Percentiles rank a stretch among this genome's conserved stretches.
phyloP scores from a whole-genome alignment of 2,888 invertebrate genomes.

The Volucella inanis region DNA sequence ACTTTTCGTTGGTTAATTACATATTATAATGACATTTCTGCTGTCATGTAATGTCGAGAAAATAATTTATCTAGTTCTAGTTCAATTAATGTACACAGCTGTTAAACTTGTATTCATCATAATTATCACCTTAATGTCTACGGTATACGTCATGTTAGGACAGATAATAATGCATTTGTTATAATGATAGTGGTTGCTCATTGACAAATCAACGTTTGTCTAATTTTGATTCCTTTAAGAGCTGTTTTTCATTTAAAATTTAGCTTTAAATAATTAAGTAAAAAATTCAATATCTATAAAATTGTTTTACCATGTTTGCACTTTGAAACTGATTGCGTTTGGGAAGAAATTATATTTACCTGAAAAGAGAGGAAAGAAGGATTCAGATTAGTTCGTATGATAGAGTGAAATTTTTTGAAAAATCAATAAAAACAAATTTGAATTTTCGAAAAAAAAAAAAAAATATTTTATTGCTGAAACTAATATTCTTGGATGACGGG shows the following conservation, averaged over 20 bases:
- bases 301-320: conserved; percentile 20
- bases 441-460: too few species aligned
- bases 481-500: too few species aligned
- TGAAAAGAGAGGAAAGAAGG: conserved; percentile 33
- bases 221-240: too few species aligned
- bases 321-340: background rate
- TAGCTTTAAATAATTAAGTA: background rate
- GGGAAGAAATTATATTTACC: conserved; percentile 36
- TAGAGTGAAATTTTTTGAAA: background rate
- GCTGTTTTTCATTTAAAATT: too few species aligned
- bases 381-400: background rate
- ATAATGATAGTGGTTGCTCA: too few species aligned
- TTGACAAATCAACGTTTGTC: too few species aligned
- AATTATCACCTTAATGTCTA: background rate
- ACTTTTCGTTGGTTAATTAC: too few species aligned
- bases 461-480: too few species aligned
- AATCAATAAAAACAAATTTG: background rate
- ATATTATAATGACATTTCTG: too few species aligned
- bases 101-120: background rate
- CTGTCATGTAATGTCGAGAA: background rate
- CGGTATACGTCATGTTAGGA: background rate
- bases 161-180: background rate
- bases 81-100: background rate
- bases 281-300: background rate
- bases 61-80: background rate